Evolutionary conservation across 2,113 vertebrate species (phyloP).

Genomic region (Apistogramma diplotaenia): DNA sequence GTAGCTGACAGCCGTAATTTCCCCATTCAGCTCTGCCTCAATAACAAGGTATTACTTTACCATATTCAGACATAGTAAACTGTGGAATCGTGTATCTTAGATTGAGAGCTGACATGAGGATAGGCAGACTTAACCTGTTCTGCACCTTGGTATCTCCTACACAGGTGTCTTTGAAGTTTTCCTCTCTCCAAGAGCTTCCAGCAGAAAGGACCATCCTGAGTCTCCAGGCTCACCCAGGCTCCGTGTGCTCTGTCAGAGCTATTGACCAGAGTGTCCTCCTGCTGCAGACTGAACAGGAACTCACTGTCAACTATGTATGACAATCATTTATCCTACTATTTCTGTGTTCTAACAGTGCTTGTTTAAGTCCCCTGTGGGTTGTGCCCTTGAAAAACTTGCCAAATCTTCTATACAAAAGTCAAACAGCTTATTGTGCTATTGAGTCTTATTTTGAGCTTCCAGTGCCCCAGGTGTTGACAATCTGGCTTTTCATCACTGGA

Average conservation of each 20-base stretch:
- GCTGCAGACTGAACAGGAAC: slow-evolving; percentile 63
- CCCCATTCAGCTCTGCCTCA: slow-evolving; percentile 78
- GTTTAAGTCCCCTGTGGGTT: too few species aligned
- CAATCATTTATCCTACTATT: background rate
- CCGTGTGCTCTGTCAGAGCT: slow-evolving; percentile 82
- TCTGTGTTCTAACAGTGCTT: too few species aligned
- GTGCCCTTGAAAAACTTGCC: too few species aligned
- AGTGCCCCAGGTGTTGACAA: too few species aligned
- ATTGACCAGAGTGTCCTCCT: slow-evolving; percentile 84
- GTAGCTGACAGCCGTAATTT: slow-evolving; percentile 84
- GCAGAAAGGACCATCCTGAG: slow-evolving; percentile 70
- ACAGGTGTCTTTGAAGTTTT: slow-evolving; percentile 84
- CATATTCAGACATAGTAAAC: background rate
- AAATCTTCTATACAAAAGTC: too few species aligned
- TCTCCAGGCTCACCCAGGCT: slow-evolving; percentile 80
- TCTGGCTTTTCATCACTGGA: too few species aligned
- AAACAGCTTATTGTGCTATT: too few species aligned
- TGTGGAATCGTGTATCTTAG: background rate
- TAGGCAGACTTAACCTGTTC: background rate
- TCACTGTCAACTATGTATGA: slow-evolving; percentile 70
- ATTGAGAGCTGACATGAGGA: background rate
- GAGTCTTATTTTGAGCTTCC: too few species aligned
- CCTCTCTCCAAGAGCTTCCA: slow-evolving; percentile 70
- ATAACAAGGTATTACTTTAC: slow-evolving; percentile 79
- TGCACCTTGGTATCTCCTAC: background rate